These are phyloP conservation scores for Mechanitis mazaeus DNA, from an alignment of 2,888 invertebrate genomes.

Conservation along the genomic window DNA sequence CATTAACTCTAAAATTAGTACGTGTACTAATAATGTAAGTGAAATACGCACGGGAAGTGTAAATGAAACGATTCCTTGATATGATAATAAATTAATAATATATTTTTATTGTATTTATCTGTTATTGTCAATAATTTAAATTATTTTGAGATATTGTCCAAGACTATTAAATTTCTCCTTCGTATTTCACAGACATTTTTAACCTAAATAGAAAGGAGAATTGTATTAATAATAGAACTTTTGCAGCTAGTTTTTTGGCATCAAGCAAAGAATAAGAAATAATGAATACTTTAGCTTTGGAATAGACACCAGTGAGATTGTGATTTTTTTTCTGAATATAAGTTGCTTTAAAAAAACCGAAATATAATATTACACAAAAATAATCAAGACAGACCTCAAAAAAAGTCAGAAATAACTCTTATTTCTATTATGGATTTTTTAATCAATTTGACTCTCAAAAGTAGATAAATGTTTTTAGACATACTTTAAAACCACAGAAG, in stretches of 20 bases:
- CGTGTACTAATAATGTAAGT: constrained; percentile 58
- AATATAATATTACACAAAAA: no score
- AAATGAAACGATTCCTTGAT: constrained; percentile 2
- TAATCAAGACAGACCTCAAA: no score
- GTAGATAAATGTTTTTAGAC: no score
- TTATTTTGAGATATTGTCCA: constrained; percentile 1
- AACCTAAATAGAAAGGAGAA: constrained; percentile 65
- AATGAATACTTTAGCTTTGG: constrained; percentile 66
- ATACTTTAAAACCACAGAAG: no score
- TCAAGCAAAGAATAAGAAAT: constrained; percentile 65
- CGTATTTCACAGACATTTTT: constrained; percentile 52
- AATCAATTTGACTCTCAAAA: no score
- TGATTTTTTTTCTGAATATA: constrained; percentile 16
- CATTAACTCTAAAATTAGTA: constrained; percentile 68
- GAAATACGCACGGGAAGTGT: constrained; percentile 42
- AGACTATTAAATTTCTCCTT: constrained; percentile 27
- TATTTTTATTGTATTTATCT: constrained; percentile 15
- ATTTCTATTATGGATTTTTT: no score
- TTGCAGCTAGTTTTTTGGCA: constrained; percentile 72
- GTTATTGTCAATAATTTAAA: constrained; percentile 19
- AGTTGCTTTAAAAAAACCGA: no score
- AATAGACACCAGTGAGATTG: constrained; percentile 66
- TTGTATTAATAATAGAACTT: constrained; percentile 60
- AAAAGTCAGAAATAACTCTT: no score
- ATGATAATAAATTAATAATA: constrained; percentile 8